A percentile compares a stretch with the other conserved stretches of the same genome.
phyloP scores from a whole-genome alignment of 2,888 invertebrate genomes.

The Apodemia hepburni region DNA sequence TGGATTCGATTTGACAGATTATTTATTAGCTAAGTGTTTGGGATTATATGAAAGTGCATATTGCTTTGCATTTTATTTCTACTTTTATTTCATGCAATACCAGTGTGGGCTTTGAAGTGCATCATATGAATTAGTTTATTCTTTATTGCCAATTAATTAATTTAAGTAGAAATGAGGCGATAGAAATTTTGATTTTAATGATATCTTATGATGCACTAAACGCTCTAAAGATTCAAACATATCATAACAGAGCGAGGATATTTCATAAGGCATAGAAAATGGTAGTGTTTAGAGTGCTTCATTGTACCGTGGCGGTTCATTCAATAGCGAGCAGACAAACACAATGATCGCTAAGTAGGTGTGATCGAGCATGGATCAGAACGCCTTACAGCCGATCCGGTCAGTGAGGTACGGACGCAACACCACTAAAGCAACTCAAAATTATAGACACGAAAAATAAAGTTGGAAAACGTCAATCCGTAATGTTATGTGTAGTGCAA shows the following conservation, averaged over 20 bases:
- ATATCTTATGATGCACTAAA: conserved; percentile 76
- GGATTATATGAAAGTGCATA: conserved; percentile 67
- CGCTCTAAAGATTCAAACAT: conserved; percentile 54
- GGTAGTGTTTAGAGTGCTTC: conserved; percentile 70
- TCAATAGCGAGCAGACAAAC: conserved; percentile 76
- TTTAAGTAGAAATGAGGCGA: conserved; percentile 29
- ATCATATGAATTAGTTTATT: conserved; percentile 60
- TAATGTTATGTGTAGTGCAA: conserved; percentile 79
- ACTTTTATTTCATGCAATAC: conserved; percentile 68
- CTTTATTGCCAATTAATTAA: conserved; percentile 29
- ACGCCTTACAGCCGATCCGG: conserved; percentile 78
- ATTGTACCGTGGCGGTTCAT: conserved; percentile 50
- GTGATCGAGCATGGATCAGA: conserved; percentile 75
- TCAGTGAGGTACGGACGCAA: conserved; percentile 79
- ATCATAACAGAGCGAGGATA: conserved; percentile 63
- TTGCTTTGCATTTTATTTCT: conserved; percentile 70
- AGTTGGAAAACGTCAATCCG: conserved; percentile 76
- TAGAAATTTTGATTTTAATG: conserved; percentile 27
- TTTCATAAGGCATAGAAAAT: conserved; percentile 69
- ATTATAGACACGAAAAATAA: conserved; percentile 76
- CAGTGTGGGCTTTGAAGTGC: conserved; percentile 72
- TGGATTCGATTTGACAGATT: conserved; percentile 57
- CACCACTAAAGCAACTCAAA: conserved; percentile 80
- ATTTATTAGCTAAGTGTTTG: conserved; percentile 59
- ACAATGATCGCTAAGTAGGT: conserved; percentile 75